These are phyloP conservation scores for Cheilosia urbana DNA, from an alignment of 2,888 invertebrate genomes.

Conservation along the genomic window DNA sequence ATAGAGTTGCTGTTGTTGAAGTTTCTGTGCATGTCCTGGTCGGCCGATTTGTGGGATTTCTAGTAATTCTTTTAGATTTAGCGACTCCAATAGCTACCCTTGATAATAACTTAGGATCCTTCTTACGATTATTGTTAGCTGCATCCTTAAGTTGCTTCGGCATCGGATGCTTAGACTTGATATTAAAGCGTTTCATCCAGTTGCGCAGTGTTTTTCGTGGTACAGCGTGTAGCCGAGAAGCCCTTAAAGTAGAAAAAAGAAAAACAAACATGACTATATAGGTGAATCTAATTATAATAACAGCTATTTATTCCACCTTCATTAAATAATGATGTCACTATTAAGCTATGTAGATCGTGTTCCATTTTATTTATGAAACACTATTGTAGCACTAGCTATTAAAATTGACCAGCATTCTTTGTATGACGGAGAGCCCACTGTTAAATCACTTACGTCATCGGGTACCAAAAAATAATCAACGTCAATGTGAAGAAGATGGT, in stretches of 20 bases:
- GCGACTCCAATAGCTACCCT: background rate
- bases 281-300: too few species aligned
- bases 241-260: conserved; percentile 81
- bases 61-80: background rate
- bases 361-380: too few species aligned
- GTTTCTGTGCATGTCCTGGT: conserved; percentile 56
- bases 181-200: conserved; percentile 87
- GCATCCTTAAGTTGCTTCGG: conserved; percentile 86
- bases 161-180: conserved; percentile 86
- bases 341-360: too few species aligned
- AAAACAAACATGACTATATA: background rate
- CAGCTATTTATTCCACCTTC: too few species aligned
- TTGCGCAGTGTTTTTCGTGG: conserved; percentile 86
- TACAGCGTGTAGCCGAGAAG: conserved; percentile 86
- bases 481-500: too few species aligned
- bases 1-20: conserved; percentile 46
- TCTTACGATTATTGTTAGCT: conserved; percentile 83
- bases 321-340: too few species aligned
- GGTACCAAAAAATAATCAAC: too few species aligned
- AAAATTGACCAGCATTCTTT: too few species aligned
- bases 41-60: conserved; percentile 10
- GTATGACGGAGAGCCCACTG: too few species aligned
- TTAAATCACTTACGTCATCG: too few species aligned
- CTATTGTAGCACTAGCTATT: too few species aligned
- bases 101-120: conserved; percentile 57